These are phyloP conservation scores for Cercopithecus diana DNA, from an alignment of 2,797 vertebrate species.

Conservation along the genomic window DNA sequence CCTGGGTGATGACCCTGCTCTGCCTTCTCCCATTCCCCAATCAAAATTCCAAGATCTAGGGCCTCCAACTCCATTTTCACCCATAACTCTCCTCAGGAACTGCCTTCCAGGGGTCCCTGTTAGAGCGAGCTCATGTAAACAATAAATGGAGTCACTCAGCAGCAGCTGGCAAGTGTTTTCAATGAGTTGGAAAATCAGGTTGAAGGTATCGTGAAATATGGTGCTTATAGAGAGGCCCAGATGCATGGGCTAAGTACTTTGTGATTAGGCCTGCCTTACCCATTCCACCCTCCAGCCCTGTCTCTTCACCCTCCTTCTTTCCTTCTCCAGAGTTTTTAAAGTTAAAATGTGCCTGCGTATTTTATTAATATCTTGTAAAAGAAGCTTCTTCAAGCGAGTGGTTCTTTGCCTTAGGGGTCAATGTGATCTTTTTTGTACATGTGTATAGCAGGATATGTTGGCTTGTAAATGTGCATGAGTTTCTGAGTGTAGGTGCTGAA, in stretches of 20 bases:
- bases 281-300: neutral
- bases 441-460: neutral
- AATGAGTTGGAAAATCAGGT: slow-evolving; percentile 62
- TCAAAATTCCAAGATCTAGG: neutral
- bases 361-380: slow-evolving; percentile 65
- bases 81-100: neutral
- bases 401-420: slow-evolving; percentile 39
- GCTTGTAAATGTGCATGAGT: neutral
- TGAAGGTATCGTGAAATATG: slow-evolving; percentile 35
- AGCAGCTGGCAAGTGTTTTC: slow-evolving; percentile 41
- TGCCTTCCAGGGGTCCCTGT: neutral
- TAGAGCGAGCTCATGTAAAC: neutral
- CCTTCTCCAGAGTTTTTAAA: slow-evolving; percentile 45
- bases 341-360: slow-evolving; percentile 55
- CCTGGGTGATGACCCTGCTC: neutral
- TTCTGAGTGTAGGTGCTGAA: neutral
- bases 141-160: neutral
- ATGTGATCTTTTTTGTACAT: neutral
- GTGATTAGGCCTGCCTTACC: neutral
- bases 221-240: neutral
- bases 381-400: slow-evolving; percentile 34
- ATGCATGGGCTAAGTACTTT: neutral
- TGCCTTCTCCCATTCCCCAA: neutral
- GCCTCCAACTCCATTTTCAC: neutral
- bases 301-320: neutral